Evolutionary conservation across 2,113 vertebrate species (phyloP), one percentile per base, ranked within the genome.

Genomic region (Anser brachyrhynchus): DNA sequence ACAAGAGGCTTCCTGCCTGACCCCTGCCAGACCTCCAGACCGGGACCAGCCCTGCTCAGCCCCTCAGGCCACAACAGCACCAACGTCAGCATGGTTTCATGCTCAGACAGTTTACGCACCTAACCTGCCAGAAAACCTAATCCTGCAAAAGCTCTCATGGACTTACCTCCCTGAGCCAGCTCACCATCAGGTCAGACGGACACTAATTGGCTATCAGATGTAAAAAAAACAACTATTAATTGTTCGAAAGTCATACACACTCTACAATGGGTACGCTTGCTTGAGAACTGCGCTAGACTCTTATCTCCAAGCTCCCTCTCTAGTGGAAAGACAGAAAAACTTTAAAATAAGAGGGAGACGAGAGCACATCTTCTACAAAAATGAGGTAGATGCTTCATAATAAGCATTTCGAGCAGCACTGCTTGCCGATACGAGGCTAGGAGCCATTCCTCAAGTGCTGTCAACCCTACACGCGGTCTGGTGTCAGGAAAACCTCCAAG

Each of bases 401-500:
- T 5, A 12, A 65, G 37, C 58, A 54, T 29, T 37, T 44, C 26
- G 52, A 72, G 58, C 49, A 33, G 19, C 39, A 16, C 39, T 22
- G 13, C 61, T 44, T 44, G 15, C 58, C 28, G 14, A 28, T 19
- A 43, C 8, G 25, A 15, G 31, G 41, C 58, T 11, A 29, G n/a
- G 14, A 69, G 61, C 52, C 9, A 29, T 25, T 41, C 35, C 31
- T 17, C 3, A 0, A 2, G 44, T 1, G 66, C 25, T 21, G 64
- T 25, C 77, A 61, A 55, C 9, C 67, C 35, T 57, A 20, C 37
- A 9, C 6, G 0, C 20, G 46, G 18, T 4, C 3, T 7, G 7
- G 58, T 1, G 0, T 3, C 10, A 6, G 23, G 54, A 28, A 12
- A 29, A 59, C 19, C 20, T 35, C 54, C 67, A 35, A 14, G 51